Percentiles rank a stretch among this genome's conserved stretches.
phyloP scores from a whole-genome alignment of 2,888 invertebrate species.

The Drosophila rellima region DNA sequence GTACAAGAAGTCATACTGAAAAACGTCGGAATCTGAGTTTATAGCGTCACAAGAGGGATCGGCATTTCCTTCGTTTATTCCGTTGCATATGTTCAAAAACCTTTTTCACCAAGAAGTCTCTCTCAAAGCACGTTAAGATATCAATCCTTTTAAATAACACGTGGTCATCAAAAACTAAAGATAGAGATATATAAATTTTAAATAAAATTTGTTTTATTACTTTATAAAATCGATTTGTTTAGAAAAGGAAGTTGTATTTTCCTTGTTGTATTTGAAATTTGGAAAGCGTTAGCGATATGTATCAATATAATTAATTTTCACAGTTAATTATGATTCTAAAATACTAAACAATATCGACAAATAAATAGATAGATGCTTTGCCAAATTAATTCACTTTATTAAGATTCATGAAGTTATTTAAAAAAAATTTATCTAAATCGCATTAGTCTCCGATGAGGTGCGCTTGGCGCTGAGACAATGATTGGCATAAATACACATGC shows the following conservation, averaged over 20 bases:
- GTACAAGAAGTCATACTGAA: no score
- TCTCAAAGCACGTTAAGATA: no score
- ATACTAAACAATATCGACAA: constrained; percentile 35
- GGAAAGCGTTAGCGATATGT: not conserved
- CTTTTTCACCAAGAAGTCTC: no score
- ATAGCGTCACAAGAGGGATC: no score
- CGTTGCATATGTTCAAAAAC: no score
- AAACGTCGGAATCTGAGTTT: no score
- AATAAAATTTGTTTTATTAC: no score
- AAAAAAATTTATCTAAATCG: constrained; percentile 59
- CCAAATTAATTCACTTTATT: constrained; percentile 53
- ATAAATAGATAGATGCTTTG: constrained; percentile 48
- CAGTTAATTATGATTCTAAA: not conserved
- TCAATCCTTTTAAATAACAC: no score
- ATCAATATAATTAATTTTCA: constrained; percentile 41
- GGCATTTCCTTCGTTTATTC: no score
- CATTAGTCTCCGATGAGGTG: constrained; percentile 53
- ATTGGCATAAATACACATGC: constrained; percentile 60
- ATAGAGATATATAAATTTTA: no score
- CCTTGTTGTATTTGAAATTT: not conserved
- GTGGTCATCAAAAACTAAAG: no score
- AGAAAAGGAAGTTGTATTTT: not conserved
- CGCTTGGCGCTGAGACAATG: constrained; percentile 66
- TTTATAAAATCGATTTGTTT: not conserved
- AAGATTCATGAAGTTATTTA: constrained; percentile 42